Evolutionary conservation across 2,797 vertebrate species (phyloP).

Genomic region (Sus cebifrons): DNA sequence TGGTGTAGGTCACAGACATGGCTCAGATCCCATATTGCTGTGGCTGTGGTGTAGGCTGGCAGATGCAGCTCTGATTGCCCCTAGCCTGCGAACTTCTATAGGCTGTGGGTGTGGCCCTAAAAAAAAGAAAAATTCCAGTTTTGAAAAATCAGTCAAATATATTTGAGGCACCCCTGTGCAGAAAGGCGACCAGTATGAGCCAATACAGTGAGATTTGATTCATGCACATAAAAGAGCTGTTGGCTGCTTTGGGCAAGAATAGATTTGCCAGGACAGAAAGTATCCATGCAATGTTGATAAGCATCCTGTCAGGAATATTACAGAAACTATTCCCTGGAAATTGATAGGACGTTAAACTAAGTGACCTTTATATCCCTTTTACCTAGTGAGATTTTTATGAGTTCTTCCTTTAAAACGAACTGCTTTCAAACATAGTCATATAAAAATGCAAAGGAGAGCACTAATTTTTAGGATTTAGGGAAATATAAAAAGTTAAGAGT

Average conservation of each 20-base stretch:
- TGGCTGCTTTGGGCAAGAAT: neutral
- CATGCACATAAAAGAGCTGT: neutral
- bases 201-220: neutral
- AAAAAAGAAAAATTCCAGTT: neutral
- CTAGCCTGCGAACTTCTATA: too few species aligned
- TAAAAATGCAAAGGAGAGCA: conserved; percentile 85
- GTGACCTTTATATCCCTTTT: conserved; percentile 72
- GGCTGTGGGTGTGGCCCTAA: too few species aligned
- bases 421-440: conserved; percentile 75
- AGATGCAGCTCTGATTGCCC: too few species aligned
- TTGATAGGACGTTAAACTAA: conserved; percentile 74
- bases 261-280: neutral
- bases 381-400: conserved; percentile 77
- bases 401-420: conserved; percentile 78
- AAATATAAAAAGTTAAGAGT: conserved; percentile 85
- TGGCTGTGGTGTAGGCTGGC: too few species aligned
- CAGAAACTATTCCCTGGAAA: conserved; percentile 54
- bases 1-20: too few species aligned
- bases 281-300: neutral
- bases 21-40: too few species aligned
- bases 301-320: conserved; percentile 42
- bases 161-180: neutral
- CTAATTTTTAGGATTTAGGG: conserved; percentile 86
- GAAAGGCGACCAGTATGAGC: neutral
- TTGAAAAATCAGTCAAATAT: neutral